A percentile compares a stretch with the other conserved stretches of the same genome.
phyloP scores from a whole-genome alignment of 2,797 vertebrate species.

The Pogoniulus pusillus region DNA sequence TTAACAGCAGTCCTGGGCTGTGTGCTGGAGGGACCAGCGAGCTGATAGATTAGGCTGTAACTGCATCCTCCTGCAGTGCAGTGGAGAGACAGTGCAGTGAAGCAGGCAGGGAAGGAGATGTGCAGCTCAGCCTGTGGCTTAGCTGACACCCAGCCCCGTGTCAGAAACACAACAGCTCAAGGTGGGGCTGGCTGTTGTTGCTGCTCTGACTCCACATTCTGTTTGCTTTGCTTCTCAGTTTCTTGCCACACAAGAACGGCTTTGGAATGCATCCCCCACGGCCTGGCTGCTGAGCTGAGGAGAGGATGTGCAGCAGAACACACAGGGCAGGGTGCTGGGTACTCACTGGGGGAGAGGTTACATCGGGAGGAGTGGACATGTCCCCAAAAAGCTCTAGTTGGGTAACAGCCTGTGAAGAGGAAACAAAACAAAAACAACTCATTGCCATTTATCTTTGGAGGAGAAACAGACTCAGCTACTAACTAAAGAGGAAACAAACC shows the following conservation, averaged over 20 bases:
- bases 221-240: conserved; percentile 9
- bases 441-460: background rate
- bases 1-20: background rate
- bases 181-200: background rate
- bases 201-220: background rate
- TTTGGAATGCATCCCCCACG: conserved; percentile 9
- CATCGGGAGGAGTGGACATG: conserved; percentile 98
- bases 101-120: background rate
- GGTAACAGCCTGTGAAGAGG: conserved; percentile 93
- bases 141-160: background rate
- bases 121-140: background rate
- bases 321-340: background rate
- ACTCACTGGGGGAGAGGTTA: conserved; percentile 98
- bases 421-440: background rate
- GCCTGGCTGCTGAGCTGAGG: background rate
- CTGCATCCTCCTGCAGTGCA: background rate
- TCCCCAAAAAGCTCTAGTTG: conserved; percentile 99
- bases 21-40: background rate
- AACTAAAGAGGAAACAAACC: conserved; percentile 9
- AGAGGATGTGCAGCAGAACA: background rate
- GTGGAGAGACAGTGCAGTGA: background rate
- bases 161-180: background rate
- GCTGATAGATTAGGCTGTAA: background rate
- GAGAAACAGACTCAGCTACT: background rate
- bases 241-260: background rate